Conservation (phyloP, 2,888 invertebrate genomes). For the Ectemnius continuus region DNA sequence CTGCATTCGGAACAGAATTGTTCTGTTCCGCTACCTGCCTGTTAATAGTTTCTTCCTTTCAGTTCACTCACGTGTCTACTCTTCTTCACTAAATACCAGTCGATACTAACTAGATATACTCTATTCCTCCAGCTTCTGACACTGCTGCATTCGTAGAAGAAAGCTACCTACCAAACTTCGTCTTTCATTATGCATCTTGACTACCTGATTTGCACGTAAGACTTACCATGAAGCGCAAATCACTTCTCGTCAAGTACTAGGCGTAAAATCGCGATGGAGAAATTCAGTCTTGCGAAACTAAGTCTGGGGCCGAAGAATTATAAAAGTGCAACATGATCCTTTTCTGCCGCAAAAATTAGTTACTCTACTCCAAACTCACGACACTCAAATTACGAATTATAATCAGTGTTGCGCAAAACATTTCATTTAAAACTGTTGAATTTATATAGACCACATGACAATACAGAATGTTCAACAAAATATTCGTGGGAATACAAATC, state of each 20-base stretch:
- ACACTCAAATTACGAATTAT: slow-evolving; percentile 7
- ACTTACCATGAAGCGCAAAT: slow-evolving; percentile 27
- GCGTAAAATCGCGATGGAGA: too few relatives aligned
- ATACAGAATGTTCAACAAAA: too few relatives aligned
- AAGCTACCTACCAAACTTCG: slow-evolving; percentile 39
- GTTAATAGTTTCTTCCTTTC: slow-evolving; percentile 66
- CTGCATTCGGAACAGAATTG: slow-evolving; percentile 35
- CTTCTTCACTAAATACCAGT: slow-evolving; percentile 54
- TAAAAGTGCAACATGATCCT: too few relatives aligned
- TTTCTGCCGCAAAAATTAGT: too few relatives aligned
- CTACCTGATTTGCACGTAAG: slow-evolving; percentile 40
- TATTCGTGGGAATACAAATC: too few relatives aligned
- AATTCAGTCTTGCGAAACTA: too few relatives aligned
- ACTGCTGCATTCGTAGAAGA: slow-evolving; percentile 14
- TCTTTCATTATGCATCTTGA: slow-evolving; percentile 19
- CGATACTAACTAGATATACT: slow-evolving; percentile 43
- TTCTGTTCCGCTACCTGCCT: slow-evolving; percentile 70
- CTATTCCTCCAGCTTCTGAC: slow-evolving; percentile 21
- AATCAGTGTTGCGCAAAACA: slow-evolving; percentile 46
- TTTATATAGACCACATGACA: too few relatives aligned
- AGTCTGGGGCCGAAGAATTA: too few relatives aligned
- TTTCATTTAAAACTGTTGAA: too few relatives aligned
- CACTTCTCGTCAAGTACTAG: neutral
- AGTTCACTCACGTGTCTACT: slow-evolving; percentile 52
- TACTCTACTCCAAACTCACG: too few relatives aligned